Evolutionary conservation across 2,888 invertebrate genomes (phyloP), one percentile per base, ranked within the genome.

Genomic region (Eristalis intricaria): DNA sequence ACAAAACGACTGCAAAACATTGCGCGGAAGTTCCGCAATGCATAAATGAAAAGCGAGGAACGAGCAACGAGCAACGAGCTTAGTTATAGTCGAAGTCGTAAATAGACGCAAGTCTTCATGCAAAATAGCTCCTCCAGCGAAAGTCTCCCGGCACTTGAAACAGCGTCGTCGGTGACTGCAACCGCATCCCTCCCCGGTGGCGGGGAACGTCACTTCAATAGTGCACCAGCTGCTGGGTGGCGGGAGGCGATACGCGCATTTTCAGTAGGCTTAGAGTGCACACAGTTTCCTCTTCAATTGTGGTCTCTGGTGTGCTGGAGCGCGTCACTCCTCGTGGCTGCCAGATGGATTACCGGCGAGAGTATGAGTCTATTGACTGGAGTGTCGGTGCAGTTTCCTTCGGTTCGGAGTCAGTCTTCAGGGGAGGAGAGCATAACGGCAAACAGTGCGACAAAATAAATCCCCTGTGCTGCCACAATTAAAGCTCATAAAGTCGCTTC

Each of bases 381-480:
- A 38, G 63, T 3, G 23, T 26, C 35, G 56, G 60, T 35, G 56
- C 40, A 19, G 68, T 29, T 71, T 38, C 35, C 68, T 63, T 68
- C 50, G 29, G 69, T 74, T 74, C 64, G 50, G 29, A 63, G 15
- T 58, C 73, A 19, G 7, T 66, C 70, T 63, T 32, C 60, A 35
- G 2, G 32, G 78, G n/a, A 71, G 29, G 29, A 26, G 4, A 50
- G 35, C 35, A 70, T 63, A 76, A 73, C 73, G 43, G 77, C 66
- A 81, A 78, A 86, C 74, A 78, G 82, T 78, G 82, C 69, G 77
- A 82, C 82, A 74, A 78, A 86, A 82, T 86, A 82, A 78, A 86
- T 86, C 82, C 82, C 74, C 70, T 10, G 77, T 66, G 50, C 40
- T 38, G 64, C 74, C 74, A 66, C 82, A 86, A 82, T 86, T 82